Conservation (phyloP, 2,113 vertebrate genomes). For the Chlorodrepanis virens region DNA sequence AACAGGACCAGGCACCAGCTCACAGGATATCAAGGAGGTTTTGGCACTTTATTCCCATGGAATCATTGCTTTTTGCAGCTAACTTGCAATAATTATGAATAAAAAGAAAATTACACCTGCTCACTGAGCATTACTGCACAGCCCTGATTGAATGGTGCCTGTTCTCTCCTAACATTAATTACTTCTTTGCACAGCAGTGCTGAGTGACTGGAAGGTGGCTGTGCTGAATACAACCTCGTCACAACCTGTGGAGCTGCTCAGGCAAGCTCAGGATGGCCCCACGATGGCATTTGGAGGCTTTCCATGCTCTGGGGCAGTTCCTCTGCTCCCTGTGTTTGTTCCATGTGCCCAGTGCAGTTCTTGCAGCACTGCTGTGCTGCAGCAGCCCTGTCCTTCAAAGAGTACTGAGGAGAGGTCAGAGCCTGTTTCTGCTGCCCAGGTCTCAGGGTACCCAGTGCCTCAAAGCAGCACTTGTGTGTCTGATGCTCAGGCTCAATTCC, state of each 20-base stretch:
- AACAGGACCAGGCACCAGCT: neutral
- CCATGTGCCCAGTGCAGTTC: rapidly evolving
- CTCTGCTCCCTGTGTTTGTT: neutral
- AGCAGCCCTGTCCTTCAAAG: neutral
- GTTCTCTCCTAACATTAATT: conserved; percentile 8
- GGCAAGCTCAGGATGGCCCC: neutral
- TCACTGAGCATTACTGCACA: neutral
- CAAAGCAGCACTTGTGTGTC: neutral
- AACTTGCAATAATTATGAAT: neutral
- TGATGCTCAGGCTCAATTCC: neutral
- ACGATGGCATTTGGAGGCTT: neutral
- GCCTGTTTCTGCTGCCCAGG: neutral
- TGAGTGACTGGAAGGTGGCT: neutral
- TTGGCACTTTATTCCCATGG: neutral
- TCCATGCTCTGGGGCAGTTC: neutral
- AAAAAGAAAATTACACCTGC: neutral
- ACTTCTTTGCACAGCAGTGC: conserved; percentile 8
- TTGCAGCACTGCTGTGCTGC: neutral
- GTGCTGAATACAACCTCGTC: neutral
- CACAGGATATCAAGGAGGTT: neutral
- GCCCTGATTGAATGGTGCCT: neutral
- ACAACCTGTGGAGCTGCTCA: neutral
- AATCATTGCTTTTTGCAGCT: neutral
- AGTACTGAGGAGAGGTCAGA: neutral
- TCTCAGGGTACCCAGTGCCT: neutral